These are phyloP conservation scores for Agraylea sexmaculata DNA, from an alignment of 1,140 invertebrate species.

Conservation along the genomic window DNA sequence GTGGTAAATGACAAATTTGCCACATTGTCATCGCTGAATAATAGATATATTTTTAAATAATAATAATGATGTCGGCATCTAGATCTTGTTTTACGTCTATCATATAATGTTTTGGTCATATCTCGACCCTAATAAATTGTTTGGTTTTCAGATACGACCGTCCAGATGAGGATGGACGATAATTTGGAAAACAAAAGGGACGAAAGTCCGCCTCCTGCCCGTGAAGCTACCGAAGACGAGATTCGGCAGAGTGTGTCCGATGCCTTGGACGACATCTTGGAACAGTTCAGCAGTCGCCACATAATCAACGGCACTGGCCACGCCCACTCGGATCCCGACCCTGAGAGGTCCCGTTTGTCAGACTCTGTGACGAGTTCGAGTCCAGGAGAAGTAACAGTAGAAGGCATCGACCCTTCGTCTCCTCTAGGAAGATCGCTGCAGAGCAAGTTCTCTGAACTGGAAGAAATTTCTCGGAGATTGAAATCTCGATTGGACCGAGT, in stretches of 20 bases:
- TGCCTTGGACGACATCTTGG: conserved; percentile 17
- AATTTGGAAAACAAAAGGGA: conserved; percentile 18
- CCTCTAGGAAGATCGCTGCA: conserved; percentile 37
- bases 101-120: too few species aligned
- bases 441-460: conserved; percentile 38
- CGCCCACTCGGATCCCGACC: background rate
- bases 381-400: conserved; percentile 28
- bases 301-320: conserved; percentile 13
- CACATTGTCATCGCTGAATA: too few species aligned
- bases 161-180: conserved; percentile 21
- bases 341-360: background rate
- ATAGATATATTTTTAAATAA: too few species aligned
- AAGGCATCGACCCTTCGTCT: conserved; percentile 37
- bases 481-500: conserved; percentile 39
- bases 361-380: background rate
- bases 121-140: too few species aligned
- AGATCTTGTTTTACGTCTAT: too few species aligned
- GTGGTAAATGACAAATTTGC: too few species aligned
- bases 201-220: conserved; percentile 17
- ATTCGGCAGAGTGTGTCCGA: conserved; percentile 13
- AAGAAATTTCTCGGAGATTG: conserved; percentile 38
- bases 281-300: conserved; percentile 15
- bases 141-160: background rate
- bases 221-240: conserved; percentile 16
- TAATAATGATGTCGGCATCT: too few species aligned